Evolutionary conservation across 1,140 invertebrate genomes (phyloP), one percentile per base, ranked within the genome.

Genomic region (Tetramorium alpestre): DNA sequence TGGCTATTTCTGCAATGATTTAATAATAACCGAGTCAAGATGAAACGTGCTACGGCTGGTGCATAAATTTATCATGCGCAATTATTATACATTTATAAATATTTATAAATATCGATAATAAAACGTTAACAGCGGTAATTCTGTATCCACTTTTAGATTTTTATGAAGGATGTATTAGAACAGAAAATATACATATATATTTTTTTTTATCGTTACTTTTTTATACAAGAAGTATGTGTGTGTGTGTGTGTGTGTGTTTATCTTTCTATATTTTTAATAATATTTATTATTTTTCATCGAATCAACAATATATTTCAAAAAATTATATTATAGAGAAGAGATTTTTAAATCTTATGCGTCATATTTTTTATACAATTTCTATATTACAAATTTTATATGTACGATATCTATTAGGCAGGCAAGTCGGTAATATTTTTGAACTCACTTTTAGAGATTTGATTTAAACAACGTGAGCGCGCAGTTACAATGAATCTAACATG

Each of bases 1-100:
- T 41, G 38, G n/a, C 70, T 84, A 75, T 84, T 84, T 84, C 69
- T 72, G 56, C 44, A 73, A 62, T 73, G 41, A 60, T 47, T 58
- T 75, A 84, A 84, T 44, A 38, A 13, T 84, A 84, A 60, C 49
- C 25, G 18, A 28, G 54, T 49, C 25, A 13, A 49, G 69, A 84
- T 84, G 54, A 84, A 84, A 84, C 7, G 18, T 60, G 60, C 18
- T 11, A 54, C 3, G 44, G 18, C 44, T 16, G 44, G 13, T 8
- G 47, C 77, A 22, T 82, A 72, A 82, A 28, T 75, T 67, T 22
- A 8, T 49, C 10, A 49, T 84, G 7, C 16, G 16, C 13, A 18
- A 16, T 58, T 82, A 58, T 73, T 47, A 22, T 58, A 60, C 13
- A 69, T 70, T 73, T 82, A 58, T 58, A 58, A 47, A 75, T 75